phyloP scores from a whole-genome alignment of 2,888 invertebrate species.

The Mellilla xanthometata region DNA sequence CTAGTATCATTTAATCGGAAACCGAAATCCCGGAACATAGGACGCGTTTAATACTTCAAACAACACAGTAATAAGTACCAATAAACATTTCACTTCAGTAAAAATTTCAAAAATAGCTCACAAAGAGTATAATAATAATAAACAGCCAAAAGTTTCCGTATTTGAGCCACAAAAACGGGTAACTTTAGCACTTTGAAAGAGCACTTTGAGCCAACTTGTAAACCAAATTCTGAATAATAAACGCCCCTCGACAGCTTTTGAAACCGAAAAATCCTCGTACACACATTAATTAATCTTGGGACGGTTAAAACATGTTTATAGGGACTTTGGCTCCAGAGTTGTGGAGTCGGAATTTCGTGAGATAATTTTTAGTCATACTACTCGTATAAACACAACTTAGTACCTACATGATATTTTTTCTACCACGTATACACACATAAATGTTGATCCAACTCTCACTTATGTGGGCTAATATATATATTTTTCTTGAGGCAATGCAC shows the following conservation, averaged over 20 bases:
- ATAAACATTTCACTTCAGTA: background rate
- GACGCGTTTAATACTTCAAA: too few species aligned
- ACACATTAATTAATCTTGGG: constrained; percentile 53
- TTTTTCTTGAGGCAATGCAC: too few species aligned
- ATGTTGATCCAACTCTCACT: too few species aligned
- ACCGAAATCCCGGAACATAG: too few species aligned
- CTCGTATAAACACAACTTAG: too few species aligned
- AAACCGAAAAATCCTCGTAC: constrained; percentile 36
- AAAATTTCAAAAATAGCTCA: constrained; percentile 10
- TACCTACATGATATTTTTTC: too few species aligned
- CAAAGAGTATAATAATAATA: constrained; percentile 14
- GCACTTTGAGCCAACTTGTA: constrained; percentile 26
- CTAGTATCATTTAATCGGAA: too few species aligned
- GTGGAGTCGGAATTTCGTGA: background rate
- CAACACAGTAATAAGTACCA: too few species aligned
- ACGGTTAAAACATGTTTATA: constrained; percentile 52
- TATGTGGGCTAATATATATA: too few species aligned
- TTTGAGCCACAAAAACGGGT: constrained; percentile 10
- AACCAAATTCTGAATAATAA: constrained; percentile 44
- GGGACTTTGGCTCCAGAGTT: constrained; percentile 11
- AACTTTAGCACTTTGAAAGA: constrained; percentile 23
- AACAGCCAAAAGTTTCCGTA: constrained; percentile 15
- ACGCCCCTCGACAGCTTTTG: constrained; percentile 24
- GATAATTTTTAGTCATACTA: too few species aligned
- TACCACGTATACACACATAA: too few species aligned